Percentiles rank a stretch among this genome's conserved stretches.
phyloP scores from a whole-genome alignment of 1,140 invertebrate genomes.

The Megathymus violae region DNA sequence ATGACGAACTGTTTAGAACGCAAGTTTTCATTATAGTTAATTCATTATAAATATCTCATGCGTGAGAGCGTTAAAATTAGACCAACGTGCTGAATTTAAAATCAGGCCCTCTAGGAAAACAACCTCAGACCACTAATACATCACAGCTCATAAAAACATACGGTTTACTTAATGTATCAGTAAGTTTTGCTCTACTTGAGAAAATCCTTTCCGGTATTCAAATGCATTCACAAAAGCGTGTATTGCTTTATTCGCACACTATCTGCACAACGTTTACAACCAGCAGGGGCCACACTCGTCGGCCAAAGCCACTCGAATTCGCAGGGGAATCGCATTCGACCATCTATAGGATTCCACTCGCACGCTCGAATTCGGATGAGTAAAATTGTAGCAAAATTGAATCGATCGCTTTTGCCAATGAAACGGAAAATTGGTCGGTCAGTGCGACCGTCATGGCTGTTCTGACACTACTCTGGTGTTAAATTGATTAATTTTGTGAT shows the following conservation, averaged over 20 bases:
- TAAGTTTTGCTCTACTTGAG: too few relatives aligned
- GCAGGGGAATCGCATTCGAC: constrained; percentile 61
- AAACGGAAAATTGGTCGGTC: constrained; percentile 76
- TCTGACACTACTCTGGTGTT: constrained; percentile 1
- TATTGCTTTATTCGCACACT: constrained; percentile 23
- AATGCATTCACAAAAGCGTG: constrained; percentile 11
- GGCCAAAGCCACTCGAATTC: constrained; percentile 44
- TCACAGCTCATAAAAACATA: too few relatives aligned
- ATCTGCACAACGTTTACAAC: constrained; percentile 20
- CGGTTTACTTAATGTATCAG: too few relatives aligned
- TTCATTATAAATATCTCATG: too few relatives aligned
- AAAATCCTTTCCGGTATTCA: constrained; percentile 10
- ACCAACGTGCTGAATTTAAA: too few relatives aligned
- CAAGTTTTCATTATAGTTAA: too few relatives aligned
- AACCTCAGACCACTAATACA: too few relatives aligned
- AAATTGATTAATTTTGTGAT: neutral
- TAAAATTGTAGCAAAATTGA: constrained; percentile 81
- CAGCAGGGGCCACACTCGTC: constrained; percentile 1
- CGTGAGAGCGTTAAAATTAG: too few relatives aligned
- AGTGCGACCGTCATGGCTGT: constrained; percentile 44
- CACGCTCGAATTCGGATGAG: constrained; percentile 71
- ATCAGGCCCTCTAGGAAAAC: too few relatives aligned
- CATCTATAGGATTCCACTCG: constrained; percentile 70
- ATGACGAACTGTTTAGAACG: too few relatives aligned
- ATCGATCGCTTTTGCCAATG: constrained; percentile 64